Base-by-base conservation (phyloP, 2,888 invertebrate genomes). In the Sycophila texana region DNA sequence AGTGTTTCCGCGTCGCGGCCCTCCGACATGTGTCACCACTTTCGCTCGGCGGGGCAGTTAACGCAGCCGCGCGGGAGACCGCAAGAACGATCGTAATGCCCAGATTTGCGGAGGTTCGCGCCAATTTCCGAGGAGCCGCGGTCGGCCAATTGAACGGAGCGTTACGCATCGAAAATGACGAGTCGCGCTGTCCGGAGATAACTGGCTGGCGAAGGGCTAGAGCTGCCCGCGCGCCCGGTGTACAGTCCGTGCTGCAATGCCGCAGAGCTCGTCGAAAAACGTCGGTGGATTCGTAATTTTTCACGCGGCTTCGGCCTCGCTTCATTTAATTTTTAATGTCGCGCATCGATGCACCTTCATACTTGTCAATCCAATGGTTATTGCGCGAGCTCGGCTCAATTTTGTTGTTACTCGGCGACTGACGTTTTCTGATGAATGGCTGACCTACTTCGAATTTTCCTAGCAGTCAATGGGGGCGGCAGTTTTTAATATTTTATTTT, bases 141-240 rank as follows among this genome's bases (percentile, higher is more conserved):
- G 55, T 39, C 74, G 65, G 20, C 39, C 63, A 87, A 88, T 88
- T 86, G 87, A 84, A 87, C 83, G 85, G 84, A 86, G 84, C 86
- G 87, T 88, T 86, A 86, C 84, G 87, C 84, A 85, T 84, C 86
- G 84, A 83, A 84, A 83, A 26, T 72, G 72, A 51, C 51, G 71
- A 53, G 70, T 49, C 20, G 55, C 30, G 60, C 20, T 22, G 53
- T 14, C 16, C 39, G 39, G 39, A 39, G 39, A 39, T 39, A 5
- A 57, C 20, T 20, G 2, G 20, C 20, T 57, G 10, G 18, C 18
- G 16, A n/a, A n/a, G 18, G 18, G 18, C 10, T 18, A n/a, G 18
- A 4, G 18, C 55, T 18, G 55, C n/a, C n/a, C 55, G 0, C 4
- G 16, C 55, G 16, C 55, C 55, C 18, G 5, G 18, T 57, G 20